Percentiles rank a stretch among this genome's conserved stretches.
phyloP scores from a whole-genome alignment of 2,113 vertebrate genomes.

The Tenrec ecaudatus region DNA sequence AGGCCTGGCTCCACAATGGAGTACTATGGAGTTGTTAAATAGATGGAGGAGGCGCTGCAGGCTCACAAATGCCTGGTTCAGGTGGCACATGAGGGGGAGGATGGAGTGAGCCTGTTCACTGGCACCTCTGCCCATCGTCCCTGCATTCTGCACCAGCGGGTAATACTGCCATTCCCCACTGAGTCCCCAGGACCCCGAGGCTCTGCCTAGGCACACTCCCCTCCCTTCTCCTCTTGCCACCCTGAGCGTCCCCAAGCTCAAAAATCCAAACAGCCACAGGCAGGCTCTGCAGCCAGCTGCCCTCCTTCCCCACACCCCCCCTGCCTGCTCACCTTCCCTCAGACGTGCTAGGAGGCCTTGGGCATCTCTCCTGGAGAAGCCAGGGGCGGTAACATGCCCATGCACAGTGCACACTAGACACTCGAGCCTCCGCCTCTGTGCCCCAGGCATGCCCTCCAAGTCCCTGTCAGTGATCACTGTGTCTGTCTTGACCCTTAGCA shows the following conservation, averaged over 20 bases:
- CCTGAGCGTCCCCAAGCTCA: neutral
- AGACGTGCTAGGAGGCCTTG: neutral
- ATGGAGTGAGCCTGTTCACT: too few relatives aligned
- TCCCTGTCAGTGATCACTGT: neutral
- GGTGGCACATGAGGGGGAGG: neutral
- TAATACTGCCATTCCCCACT: neutral
- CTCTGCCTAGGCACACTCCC: neutral
- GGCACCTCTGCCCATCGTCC: too few relatives aligned
- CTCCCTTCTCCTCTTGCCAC: neutral
- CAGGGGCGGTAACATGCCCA: rapidly evolving
- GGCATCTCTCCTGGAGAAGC: neutral
- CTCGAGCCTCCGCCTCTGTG: neutral
- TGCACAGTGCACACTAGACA: neutral
- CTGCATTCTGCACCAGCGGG: too few relatives aligned
- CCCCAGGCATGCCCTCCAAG: neutral
- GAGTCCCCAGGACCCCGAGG: neutral
- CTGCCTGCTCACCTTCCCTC: neutral
- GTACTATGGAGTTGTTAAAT: neutral
- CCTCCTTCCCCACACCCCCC: too few relatives aligned
- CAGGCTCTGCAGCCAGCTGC: too few relatives aligned
- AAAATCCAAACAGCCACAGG: too few relatives aligned
- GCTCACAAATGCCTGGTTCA: neutral
- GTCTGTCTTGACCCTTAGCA: too few relatives aligned
- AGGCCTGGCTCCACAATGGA: neutral
- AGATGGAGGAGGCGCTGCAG: neutral